phyloP scores from a whole-genome alignment of 2,888 invertebrate genomes.

The Drosophila ustulata region DNA sequence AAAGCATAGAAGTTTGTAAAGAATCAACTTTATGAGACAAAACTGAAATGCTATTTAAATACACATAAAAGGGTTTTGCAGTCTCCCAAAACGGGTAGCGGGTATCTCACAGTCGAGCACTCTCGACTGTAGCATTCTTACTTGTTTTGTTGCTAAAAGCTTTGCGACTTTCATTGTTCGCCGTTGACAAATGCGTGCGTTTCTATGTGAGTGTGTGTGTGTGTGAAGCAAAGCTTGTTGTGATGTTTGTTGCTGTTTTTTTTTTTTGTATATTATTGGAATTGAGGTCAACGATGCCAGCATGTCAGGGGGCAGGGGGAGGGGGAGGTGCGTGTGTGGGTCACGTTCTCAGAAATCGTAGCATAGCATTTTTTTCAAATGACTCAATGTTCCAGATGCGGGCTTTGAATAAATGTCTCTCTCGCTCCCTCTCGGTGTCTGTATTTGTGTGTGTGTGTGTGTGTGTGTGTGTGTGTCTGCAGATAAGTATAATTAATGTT shows the following conservation, averaged over 20 bases:
- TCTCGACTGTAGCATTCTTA: no score
- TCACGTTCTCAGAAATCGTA: conserved; percentile 35
- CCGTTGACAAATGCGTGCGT: conserved; percentile 24
- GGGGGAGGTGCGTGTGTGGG: conserved; percentile 19
- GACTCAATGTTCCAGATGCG: conserved; percentile 33
- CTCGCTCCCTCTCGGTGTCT: background rate
- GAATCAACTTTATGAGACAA: no score
- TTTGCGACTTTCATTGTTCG: conserved; percentile 44
- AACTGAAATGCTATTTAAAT: no score
- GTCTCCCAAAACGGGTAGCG: no score
- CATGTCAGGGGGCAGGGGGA: background rate
- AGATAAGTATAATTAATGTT: conserved; percentile 26
- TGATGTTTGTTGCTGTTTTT: conserved; percentile 19
- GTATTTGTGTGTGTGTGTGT: background rate
- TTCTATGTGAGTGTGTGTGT: conserved; percentile 9
- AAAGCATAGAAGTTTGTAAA: no score
- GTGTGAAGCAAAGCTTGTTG: conserved; percentile 19
- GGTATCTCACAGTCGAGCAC: no score
- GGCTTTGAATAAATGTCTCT: conserved; percentile 17
- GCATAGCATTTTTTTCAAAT: conserved; percentile 32
- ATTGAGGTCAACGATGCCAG: conserved; percentile 43
- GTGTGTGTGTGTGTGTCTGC: conserved; percentile 9
- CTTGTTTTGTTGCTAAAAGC: conserved; percentile 38
- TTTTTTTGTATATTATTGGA: conserved; percentile 27
- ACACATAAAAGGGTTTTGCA: no score